Conservation (phyloP, 2,797 vertebrate species). For the Amazona ochrocephala region DNA sequence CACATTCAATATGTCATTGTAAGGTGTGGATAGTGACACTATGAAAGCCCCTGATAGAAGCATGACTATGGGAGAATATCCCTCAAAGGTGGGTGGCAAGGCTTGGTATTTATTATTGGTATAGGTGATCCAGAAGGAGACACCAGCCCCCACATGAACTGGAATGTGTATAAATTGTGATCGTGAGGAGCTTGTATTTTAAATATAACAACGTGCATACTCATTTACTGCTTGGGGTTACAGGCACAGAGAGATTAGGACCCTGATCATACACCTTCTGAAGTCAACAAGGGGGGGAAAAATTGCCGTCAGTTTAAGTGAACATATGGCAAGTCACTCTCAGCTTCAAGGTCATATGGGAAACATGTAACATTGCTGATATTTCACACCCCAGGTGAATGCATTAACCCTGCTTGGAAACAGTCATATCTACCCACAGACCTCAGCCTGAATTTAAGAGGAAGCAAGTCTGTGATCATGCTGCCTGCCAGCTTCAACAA, state of each 20-base stretch:
- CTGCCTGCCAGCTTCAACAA: constrained; percentile 6
- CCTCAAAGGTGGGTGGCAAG: neutral
- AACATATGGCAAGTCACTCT: constrained; percentile 47
- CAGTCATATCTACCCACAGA: neutral
- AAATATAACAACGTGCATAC: neutral
- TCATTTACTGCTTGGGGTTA: neutral
- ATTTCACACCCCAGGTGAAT: constrained; percentile 53
- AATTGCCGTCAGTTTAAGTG: neutral
- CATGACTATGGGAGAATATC: neutral
- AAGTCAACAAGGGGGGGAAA: neutral
- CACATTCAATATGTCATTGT: neutral
- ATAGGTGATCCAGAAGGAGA: neutral
- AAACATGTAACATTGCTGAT: neutral
- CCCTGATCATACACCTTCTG: neutral
- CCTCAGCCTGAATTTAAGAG: neutral
- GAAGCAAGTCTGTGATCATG: neutral
- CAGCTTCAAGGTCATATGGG: constrained; percentile 32
- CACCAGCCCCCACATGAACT: neutral
- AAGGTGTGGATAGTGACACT: neutral
- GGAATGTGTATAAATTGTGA: neutral
- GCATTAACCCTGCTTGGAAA: constrained; percentile 33
- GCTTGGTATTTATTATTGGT: neutral
- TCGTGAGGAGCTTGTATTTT: neutral
- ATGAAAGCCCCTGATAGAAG: neutral
- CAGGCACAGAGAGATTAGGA: constrained; percentile 7